Percentiles rank a stretch among this genome's conserved stretches.
phyloP scores from a whole-genome alignment of 1,140 invertebrate genomes.

The Zeugodacus cucurbitae region DNA sequence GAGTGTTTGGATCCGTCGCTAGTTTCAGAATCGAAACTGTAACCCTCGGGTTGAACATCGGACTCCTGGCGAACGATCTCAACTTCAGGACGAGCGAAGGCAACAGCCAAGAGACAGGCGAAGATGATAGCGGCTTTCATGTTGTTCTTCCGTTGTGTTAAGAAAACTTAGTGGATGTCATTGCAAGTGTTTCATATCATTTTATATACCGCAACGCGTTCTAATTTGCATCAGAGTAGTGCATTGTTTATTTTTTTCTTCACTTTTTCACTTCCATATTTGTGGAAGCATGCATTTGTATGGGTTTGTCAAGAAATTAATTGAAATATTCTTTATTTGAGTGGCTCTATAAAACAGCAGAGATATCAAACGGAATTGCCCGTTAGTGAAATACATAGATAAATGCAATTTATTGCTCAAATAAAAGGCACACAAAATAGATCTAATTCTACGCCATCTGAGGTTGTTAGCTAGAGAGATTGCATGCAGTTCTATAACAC shows the following conservation, averaged over 20 bases:
- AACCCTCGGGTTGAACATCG: conserved; percentile 42
- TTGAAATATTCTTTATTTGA: not conserved
- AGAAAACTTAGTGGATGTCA: conserved; percentile 28
- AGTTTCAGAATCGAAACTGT: conserved; percentile 38
- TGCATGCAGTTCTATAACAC: not conserved
- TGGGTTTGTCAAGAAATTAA: not conserved
- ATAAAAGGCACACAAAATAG: not conserved
- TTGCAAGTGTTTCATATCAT: not conserved
- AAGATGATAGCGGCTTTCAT: conserved; percentile 49
- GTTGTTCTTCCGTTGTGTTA: conserved; percentile 1
- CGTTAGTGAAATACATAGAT: not conserved
- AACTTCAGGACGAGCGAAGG: conserved; percentile 41
- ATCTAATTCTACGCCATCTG: not conserved
- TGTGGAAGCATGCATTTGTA: not conserved
- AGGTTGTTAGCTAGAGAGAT: not conserved
- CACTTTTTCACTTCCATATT: not conserved
- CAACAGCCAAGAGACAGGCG: conserved; percentile 42
- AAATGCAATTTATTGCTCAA: not conserved
- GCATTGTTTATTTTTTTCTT: not conserved
- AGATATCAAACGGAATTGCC: not conserved
- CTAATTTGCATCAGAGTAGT: not conserved
- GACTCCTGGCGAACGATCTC: conserved; percentile 37
- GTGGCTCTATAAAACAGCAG: not conserved
- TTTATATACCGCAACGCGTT: not conserved
- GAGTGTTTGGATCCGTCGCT: conserved; percentile 41